A percentile compares a stretch with the other conserved stretches of the same genome.
Evolutionary conservation across 2,113 vertebrate species (phyloP).

Genomic region (Oncorhynchus nerka): DNA sequence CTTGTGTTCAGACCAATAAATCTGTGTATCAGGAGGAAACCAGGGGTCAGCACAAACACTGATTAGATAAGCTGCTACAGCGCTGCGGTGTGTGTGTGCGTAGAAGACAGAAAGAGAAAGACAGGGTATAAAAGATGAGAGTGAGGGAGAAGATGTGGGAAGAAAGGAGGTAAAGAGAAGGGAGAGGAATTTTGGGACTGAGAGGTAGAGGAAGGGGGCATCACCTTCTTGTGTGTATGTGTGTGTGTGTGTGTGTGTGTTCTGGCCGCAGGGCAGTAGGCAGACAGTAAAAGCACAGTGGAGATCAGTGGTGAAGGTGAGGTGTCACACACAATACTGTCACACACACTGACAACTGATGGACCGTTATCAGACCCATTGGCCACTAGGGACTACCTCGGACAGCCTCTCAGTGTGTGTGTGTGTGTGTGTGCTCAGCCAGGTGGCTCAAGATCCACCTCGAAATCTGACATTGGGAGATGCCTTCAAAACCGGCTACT

Average conservation of each 20-base stretch:
- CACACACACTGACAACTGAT: slow-evolving; percentile 8
- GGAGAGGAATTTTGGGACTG: neutral
- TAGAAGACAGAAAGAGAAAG: slow-evolving; percentile 12
- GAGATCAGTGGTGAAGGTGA: slow-evolving; percentile 9
- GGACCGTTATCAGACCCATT: neutral
- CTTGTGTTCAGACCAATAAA: slow-evolving; percentile 58
- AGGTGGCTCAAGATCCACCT: too few relatives aligned
- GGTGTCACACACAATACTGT: slow-evolving; percentile 10
- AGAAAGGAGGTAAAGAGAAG: neutral
- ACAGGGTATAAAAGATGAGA: slow-evolving; percentile 7
- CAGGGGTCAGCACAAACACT: slow-evolving; percentile 53
- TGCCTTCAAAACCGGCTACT: too few relatives aligned
- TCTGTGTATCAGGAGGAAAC: slow-evolving; percentile 39
- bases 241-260: slow-evolving; percentile 11
- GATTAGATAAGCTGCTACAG: slow-evolving; percentile 46
- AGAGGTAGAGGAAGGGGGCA: neutral
- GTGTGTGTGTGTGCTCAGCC: neutral
- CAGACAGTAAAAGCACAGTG: neutral
- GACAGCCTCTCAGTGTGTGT: neutral
- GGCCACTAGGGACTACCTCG: neutral
- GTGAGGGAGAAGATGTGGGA: neutral
- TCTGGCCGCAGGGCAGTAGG: neutral
- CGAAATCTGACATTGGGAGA: too few relatives aligned
- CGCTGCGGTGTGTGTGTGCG: neutral
- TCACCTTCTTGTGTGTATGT: neutral